phyloP scores from a whole-genome alignment of 2,888 invertebrate species.

The Cryptocheilus praepositus region DNA sequence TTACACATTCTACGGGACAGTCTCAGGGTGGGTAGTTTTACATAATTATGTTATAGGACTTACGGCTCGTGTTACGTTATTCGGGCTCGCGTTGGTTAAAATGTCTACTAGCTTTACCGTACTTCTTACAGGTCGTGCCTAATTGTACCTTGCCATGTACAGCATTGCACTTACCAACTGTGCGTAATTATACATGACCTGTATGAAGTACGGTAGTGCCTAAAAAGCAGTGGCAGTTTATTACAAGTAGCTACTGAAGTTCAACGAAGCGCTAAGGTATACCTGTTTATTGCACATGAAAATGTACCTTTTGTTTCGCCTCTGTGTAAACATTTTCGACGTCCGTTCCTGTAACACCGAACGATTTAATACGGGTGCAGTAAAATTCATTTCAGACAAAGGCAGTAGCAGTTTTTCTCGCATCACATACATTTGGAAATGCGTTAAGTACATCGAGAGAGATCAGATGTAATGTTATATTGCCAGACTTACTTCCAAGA shows the following conservation, averaged over 20 bases:
- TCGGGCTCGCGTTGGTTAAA: conserved; percentile 37
- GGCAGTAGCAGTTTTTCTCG: no score
- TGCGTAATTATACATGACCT: conserved; percentile 57
- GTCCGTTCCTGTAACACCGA: conserved; percentile 66
- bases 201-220: conserved; percentile 60
- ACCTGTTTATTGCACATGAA: conserved; percentile 8
- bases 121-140: conserved; percentile 61
- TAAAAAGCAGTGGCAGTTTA: conserved; percentile 55
- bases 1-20: neutral
- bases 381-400: neutral
- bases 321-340: conserved; percentile 70
- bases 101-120: conserved; percentile 57
- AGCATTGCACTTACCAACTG: conserved; percentile 55
- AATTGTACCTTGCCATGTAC: conserved; percentile 49
- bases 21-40: no score
- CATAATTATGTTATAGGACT: neutral
- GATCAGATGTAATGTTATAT: no score
- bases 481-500: conserved; percentile 64
- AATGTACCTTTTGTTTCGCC: conserved; percentile 75
- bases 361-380: neutral
- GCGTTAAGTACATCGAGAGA: no score
- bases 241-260: conserved; percentile 46
- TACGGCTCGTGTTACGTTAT: conserved; percentile 34
- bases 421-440: no score
- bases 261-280: conserved; percentile 36